Evolutionary conservation across 2,888 invertebrate species (phyloP), one percentile per base, ranked within the genome.

Genomic region (Callyntrura guangdongensis): DNA sequence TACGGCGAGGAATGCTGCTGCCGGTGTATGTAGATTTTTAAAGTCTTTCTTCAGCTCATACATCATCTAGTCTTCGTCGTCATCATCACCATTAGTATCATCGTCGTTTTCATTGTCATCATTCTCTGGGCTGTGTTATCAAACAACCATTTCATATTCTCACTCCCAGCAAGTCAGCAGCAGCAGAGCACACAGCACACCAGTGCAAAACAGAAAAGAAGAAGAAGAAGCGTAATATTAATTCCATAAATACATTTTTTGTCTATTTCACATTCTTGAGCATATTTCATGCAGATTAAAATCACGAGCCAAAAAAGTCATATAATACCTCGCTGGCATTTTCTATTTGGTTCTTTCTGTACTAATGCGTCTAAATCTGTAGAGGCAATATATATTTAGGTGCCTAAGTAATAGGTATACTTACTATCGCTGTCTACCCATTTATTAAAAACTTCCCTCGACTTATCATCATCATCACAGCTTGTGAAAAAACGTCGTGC

Each of bases 251-350:
- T 47, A 36, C 25, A 36, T 69, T 69, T 69, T n/a, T 17, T 69
- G 17, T 59, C 17, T n/a, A 5, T 59, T n/a, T 36, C 36, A 6
- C 17, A 36, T 79, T 56, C 36, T 79, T 79, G 56, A 12, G 36
- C 72, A 56, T 27, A 56, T 79, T 77, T 77, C 77, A 77, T 67
- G 67, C 56, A 59, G 49, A 27, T 81, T 81, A 36, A n/a, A 27
- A 81, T 81, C 81, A 81, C 81, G 81, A 81, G 81, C 81, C 81
- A 81, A 81, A 45, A 12, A 67, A 67, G 74, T 49, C 74, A 17
- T 17, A 74, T 17, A 74, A 74, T 74, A 74, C 20, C 36, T 74
- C 36, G 36, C 12, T 67, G 14, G 14, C 11, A 17, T 27, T 36
- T n/a, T 67, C n/a, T 67, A 5, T 12, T 67, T 67, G 9, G 3